Base-by-base conservation (phyloP, 1,140 invertebrate species). In the Neomicropteryx cornuta region DNA sequence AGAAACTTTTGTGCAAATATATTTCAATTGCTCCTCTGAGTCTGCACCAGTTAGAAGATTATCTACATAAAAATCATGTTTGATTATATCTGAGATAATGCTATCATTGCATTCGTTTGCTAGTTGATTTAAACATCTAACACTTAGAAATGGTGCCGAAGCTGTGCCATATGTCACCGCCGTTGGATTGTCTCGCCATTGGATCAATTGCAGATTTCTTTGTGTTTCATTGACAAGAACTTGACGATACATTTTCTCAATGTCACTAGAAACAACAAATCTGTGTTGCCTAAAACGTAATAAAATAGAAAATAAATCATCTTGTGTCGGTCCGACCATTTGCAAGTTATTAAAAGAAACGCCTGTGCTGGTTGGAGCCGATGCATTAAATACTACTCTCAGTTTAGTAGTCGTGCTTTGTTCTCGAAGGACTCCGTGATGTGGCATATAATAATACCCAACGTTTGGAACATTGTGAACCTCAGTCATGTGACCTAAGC, bases 361-460 rank as follows among this genome's bases (percentile, higher is more conserved):
- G 3, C 43, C 48, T 8, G 41, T 43, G 1, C 33, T 42, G 4
- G 51, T 48, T 37, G 38, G 39, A 1, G 37, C 34, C 4, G 50
- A 52, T 1, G 45, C 53, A 42, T 58, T 48, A 35, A 58, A 59
- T 0, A 60, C 56, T 5, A 52, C 47, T 3, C 54, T 36, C 21
- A 56, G 16, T 41, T 56, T 56, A 1, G 56, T 58, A 2, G 51
- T 55, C 0, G 39, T 38, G 29, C 50, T 52, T 1, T 42, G 18
- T 24, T 51, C 44, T 18, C 50, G 46, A 10, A 60, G 16, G 0
- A 69, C 61, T 0, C 43, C 44, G 32, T 63, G 60, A 50, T 70
- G 66, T 13, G 63, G 56, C 6, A 66, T 19, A 47, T 56, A 62
- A 47, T 40, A 44, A n/a, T n/a, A n/a, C n/a, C n/a, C n/a, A 16